Percentiles rank a stretch among this genome's conserved stretches.
phyloP scores from a whole-genome alignment of 2,888 invertebrate species.

The Aradus depressus region DNA sequence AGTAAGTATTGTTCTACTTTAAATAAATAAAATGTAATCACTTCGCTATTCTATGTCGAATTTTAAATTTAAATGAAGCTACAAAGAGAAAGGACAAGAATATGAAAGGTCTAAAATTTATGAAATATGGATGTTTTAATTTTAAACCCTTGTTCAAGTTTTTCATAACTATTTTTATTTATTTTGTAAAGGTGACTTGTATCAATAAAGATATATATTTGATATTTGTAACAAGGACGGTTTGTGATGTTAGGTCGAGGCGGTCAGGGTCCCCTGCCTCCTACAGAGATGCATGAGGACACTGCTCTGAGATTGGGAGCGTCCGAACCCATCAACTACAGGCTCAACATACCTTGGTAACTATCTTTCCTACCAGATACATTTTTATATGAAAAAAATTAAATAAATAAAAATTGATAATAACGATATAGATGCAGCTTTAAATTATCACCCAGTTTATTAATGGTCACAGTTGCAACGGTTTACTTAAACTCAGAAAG shows the following conservation, averaged over 20 bases:
- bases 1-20: too few species aligned
- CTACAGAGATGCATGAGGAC: conserved; percentile 16
- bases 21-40: too few species aligned
- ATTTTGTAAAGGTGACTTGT: neutral
- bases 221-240: neutral
- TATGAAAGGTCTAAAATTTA: neutral
- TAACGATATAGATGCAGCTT: too few species aligned
- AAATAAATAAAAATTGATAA: too few species aligned
- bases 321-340: conserved; percentile 29
- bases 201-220: neutral
- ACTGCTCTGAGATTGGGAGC: conserved; percentile 21
- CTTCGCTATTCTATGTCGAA: neutral
- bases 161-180: neutral
- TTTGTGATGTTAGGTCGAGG: conserved; percentile 21
- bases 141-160: too few species aligned
- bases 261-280: conserved; percentile 13
- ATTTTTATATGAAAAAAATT: too few species aligned
- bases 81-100: neutral
- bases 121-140: too few species aligned
- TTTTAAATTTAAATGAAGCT: neutral
- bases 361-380: neutral
- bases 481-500: too few species aligned
- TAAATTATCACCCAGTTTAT: too few species aligned
- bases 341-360: conserved; percentile 28
- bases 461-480: too few species aligned